Evolutionary conservation across 2,888 invertebrate genomes (phyloP), one percentile per base, ranked within the genome.

Genomic region (Heteropelma amictum): DNA sequence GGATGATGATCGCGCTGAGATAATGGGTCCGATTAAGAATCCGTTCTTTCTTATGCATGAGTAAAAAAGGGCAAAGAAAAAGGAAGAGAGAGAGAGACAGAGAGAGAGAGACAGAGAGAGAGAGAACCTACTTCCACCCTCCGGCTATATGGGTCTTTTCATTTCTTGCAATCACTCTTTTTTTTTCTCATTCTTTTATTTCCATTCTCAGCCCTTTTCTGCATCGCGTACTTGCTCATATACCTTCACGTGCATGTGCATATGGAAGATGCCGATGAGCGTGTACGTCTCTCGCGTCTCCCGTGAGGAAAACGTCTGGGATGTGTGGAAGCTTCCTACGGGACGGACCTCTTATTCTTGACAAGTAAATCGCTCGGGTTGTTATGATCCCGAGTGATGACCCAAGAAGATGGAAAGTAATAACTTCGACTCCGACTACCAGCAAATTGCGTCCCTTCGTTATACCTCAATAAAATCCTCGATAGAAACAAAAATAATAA

Each of bases 1-100:
- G 84, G 85, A 88, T 86, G 88, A 89, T 89, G 88, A 88, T 88
- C 88, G 86, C 87, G 85, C 84, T 84, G 82, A 83, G 87, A 89
- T 88, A 88, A 88, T 89, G 85, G 88, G 86, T 83, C 86, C 88
- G 88, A 89, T 89, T 89, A 89, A 89, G 87, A 88, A 87, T 89
- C 84, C 85, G 85, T 82, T 74, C 77, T 74, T 80, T 72, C 78
- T 78, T 78, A 79, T 78, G 79, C 76, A 79, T 69, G 64, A 68
- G 78, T 58, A 63, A 65, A 56, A 35, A 26, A 14, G 12, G 35
- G 45, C 28, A 42, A 23, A 65, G 54, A 30, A 60, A 28, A 49
- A 61, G 68, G 72, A 10, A 69, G 23, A 40, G 12, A 53, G 54
- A 42, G 14, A 45, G 42, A 28, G 33, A 65, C 40, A 40, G 45